Evolutionary conservation across 2,797 vertebrate species (phyloP).

Genomic region (Paedocypris micromegethes): DNA sequence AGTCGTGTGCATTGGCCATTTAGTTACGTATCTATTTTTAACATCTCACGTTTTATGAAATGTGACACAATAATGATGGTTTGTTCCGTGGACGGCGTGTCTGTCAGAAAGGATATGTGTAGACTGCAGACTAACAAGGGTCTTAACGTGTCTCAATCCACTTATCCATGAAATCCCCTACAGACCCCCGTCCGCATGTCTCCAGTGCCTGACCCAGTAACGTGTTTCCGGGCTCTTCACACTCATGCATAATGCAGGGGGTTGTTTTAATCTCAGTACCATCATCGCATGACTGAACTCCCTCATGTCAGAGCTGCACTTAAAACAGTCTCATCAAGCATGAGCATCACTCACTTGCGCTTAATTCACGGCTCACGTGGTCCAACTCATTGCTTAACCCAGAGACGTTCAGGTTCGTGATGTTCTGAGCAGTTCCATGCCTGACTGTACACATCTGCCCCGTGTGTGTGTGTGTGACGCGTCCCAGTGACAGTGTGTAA

Average conservation of each 20-base stretch:
- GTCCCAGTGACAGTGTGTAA: constrained; percentile 12
- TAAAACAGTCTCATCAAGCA: constrained; percentile 16
- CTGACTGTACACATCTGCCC: constrained; percentile 36
- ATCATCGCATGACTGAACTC: constrained; percentile 17
- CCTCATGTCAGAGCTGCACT: constrained; percentile 12
- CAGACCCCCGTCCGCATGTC: constrained; percentile 8
- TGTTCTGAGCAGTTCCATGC: background rate
- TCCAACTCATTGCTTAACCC: background rate
- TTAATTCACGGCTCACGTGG: background rate
- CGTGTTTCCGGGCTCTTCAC: constrained; percentile 7
- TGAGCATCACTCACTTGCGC: background rate
- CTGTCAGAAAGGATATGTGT: background rate
- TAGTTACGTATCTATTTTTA: background rate
- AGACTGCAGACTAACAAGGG: background rate
- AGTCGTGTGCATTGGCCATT: background rate
- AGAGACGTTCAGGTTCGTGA: background rate
- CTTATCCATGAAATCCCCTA: constrained; percentile 21
- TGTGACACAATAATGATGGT: background rate
- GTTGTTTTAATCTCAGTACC: constrained; percentile 13
- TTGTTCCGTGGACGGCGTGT: background rate
- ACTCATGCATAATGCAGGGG: constrained; percentile 31
- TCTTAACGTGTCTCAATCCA: background rate
- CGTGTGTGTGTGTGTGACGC: constrained; percentile 2
- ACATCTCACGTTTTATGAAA: constrained; percentile 11
- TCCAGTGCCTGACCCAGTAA: constrained; percentile 11